Conservation (phyloP, 2,888 invertebrate species). For the Mythimna pallens region DNA sequence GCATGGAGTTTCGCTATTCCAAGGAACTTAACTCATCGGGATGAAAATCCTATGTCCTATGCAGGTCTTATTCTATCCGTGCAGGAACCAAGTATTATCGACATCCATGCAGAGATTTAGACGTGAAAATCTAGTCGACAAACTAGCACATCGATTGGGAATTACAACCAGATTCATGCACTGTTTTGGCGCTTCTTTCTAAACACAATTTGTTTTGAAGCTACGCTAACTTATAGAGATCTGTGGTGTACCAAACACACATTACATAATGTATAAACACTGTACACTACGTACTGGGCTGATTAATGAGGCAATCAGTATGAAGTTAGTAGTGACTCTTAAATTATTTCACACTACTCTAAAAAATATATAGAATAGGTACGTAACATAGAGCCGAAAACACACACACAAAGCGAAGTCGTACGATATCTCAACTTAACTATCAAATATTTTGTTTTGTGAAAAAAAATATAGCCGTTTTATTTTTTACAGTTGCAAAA, state of each 20-base stretch:
- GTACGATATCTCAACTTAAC: too few relatives aligned
- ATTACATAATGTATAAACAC: too few relatives aligned
- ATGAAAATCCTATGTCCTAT: neutral
- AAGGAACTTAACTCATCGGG: neutral
- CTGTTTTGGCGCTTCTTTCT: slow-evolving; percentile 5
- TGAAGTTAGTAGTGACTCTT: neutral
- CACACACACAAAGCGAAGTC: slow-evolving; percentile 1
- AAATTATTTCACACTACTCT: neutral
- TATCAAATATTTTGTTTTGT: neutral
- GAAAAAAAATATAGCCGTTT: neutral
- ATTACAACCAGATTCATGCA: neutral
- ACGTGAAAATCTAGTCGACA: neutral
- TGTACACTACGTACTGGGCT: neutral
- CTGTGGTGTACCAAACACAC: too few relatives aligned
- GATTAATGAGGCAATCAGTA: slow-evolving; percentile 21
- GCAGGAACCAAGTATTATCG: neutral
- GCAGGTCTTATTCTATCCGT: neutral
- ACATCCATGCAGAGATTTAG: neutral
- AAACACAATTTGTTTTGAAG: neutral
- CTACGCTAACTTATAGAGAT: neutral
- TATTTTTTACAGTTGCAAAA: slow-evolving; percentile 78
- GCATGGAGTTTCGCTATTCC: neutral
- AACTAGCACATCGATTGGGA: neutral
- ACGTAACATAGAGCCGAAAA: slow-evolving; percentile 2
- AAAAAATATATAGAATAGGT: neutral